Conservation (phyloP, 1,140 invertebrate species). For the Medauroidea extradentata region DNA sequence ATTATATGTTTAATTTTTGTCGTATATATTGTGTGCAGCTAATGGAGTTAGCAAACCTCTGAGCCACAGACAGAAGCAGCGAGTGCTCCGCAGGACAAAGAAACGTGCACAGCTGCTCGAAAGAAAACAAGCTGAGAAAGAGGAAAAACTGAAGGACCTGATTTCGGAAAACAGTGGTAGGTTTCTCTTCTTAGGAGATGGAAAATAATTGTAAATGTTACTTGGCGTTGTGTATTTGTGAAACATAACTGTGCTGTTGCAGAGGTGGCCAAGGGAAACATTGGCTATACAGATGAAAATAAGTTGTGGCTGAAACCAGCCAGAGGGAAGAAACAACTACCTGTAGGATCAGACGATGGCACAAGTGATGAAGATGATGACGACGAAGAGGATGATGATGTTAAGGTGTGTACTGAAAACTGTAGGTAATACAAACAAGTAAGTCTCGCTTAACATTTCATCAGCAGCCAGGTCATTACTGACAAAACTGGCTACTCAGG, state of each 20-base stretch:
- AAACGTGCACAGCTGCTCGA: constrained; percentile 47
- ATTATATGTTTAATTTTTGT: no score
- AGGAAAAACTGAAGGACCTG: constrained; percentile 31
- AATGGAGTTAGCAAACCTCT: no score
- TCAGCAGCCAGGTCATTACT: neutral
- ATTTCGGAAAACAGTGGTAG: neutral
- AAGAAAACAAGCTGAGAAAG: constrained; percentile 44
- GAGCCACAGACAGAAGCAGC: constrained; percentile 63
- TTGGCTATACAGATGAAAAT: constrained; percentile 64
- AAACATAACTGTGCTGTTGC: neutral
- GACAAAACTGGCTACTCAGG: neutral
- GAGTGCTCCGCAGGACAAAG: constrained; percentile 55
- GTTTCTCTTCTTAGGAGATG: neutral
- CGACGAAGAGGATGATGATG: constrained; percentile 34
- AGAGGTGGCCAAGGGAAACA: neutral
- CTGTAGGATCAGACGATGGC: constrained; percentile 22
- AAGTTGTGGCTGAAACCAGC: constrained; percentile 58
- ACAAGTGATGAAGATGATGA: constrained; percentile 44
- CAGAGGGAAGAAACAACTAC: constrained; percentile 17
- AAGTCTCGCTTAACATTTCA: neutral
- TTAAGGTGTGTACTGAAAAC: neutral
- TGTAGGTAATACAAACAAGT: neutral
- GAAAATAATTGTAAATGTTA: neutral
- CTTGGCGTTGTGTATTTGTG: neutral
- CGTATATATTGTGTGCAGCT: no score